Base-by-base conservation (phyloP, 92 coral and sea anemone genomes). In the Scolanthus callimorphus region DNA sequence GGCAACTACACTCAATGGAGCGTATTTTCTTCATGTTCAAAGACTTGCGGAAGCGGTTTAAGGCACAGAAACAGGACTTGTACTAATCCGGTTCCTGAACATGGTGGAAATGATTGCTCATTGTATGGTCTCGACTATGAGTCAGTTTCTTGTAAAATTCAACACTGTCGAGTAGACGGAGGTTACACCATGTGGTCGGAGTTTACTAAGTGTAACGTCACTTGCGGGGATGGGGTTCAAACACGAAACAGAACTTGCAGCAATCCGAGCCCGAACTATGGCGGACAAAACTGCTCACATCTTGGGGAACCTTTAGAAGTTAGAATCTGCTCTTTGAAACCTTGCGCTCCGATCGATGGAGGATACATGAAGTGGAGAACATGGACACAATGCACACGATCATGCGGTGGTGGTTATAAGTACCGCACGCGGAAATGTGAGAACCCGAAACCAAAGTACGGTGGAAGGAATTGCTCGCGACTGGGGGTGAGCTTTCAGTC, bases 1-100 rank as follows among this genome's bases (percentile, higher is more conserved):
- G 85, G 90, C 2, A 49, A 51, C 46, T 85, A 79, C 38, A 66
- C 79, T n/a, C 22, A 55, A 2, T 85, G 92, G 92, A 69, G 83
- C 19, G 30, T 24, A 3, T 85, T 74, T 56, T 63, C 54, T 26
- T 22, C 57, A 9, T 85, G 92, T 29, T 68, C 59, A 31, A 29
- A 50, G 23, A 65, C 76, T 19, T 85, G 92, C 57, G 87, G 84
- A 3, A 34, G 51, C 25, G 92, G 78, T 15, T 55, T 65, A 11
- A 53, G 31, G 52, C 46, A 29, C 38, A 60, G 84, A 55, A 51
- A 27, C 13, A 70, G 92, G 49, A 39, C 41, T 10, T 85, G 92
- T 58, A 54, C 56, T 27, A 80, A 70, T 28, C 90, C 90, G 0
- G 12, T 25, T 12, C 80, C 90, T 6, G 57, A 60, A 55, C 31